These are phyloP conservation scores for Polypterus bichir DNA, from an alignment of 2,113 vertebrate species.

Conservation along the genomic window DNA sequence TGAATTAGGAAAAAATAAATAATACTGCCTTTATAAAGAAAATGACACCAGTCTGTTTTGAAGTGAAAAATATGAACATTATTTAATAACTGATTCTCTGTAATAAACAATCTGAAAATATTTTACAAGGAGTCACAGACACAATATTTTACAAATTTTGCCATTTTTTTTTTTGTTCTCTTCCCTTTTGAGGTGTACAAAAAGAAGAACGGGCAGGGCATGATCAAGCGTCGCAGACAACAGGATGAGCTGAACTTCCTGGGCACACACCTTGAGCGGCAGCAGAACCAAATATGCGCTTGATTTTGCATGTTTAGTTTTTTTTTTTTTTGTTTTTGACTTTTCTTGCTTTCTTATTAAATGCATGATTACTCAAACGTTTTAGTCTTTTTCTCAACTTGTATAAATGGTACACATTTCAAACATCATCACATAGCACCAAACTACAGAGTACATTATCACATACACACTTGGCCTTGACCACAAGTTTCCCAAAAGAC, in stretches of 20 bases:
- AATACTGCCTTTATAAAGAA: too few species aligned
- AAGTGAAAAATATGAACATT: conserved; percentile 99
- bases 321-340: conserved; percentile 39
- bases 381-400: too few species aligned
- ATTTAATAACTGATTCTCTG: conserved; percentile 99
- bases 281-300: conserved; percentile 35
- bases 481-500: conserved; percentile 60
- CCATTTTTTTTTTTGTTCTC: conserved; percentile 56
- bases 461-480: conserved; percentile 77
- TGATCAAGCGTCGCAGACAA: conserved; percentile 37
- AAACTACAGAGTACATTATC: conserved; percentile 95
- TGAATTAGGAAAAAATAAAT: too few species aligned
- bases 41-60: conserved; percentile 46
- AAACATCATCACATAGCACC: conserved; percentile 76
- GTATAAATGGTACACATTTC: too few species aligned
- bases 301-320: conserved; percentile 48
- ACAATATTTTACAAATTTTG: conserved; percentile 97
- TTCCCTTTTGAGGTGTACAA: conserved; percentile 80
- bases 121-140: conserved; percentile 99
- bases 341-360: conserved; percentile 50
- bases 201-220: conserved; percentile 68
- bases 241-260: conserved; percentile 44
- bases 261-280: conserved; percentile 36
- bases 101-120: conserved; percentile 99
- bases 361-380: too few species aligned